Base-by-base conservation (phyloP, 2,888 invertebrate genomes). In the Galerucella nymphaeae region DNA sequence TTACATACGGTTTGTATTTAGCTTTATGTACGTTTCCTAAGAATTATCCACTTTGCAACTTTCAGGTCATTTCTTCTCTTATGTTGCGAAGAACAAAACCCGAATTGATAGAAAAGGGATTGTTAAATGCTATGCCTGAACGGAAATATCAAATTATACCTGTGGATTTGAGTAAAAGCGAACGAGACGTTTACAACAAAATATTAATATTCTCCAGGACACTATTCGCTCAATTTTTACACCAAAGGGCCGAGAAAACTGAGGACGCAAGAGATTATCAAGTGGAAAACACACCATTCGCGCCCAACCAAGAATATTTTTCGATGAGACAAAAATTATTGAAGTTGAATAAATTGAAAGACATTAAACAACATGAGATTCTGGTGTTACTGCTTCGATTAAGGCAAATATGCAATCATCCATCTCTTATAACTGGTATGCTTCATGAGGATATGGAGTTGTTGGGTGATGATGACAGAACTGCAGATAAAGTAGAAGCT, bases 381-480 rank as follows among this genome's bases (percentile, higher is more conserved):
- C 87, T 98, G 77, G 94, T 96, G 0, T 88, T 97, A 2, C 84
- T 98, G 14, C 86, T 98, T 70, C 90, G 98, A 13, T 86, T 98
- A 72, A 89, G 98, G 0, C 98, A 99, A 84, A 92, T 95, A 73
- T 96, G 96, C 83, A 94, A 95, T 83, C 97, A 98, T 88, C 94
- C 97, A 41, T 92, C 93, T 0, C 89, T 98, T 16, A 94, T 97
- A 79, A 90, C 90, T 80, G 84, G 89, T 72, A 91, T 78, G 75
- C 53, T 77, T 20, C 30, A 65, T 20, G 72, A 74, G 48, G 74
- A 75, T 57, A 64, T 66, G 45, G 67, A 75, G 2, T 20, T 70
- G 1, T n/a, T 71, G 23, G 76, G 70, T 18, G 72, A 70, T 30
- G 75, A 72, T 5, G 74, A 67, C 6, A 55, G 65, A 11, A 59